phyloP scores from a whole-genome alignment of 2,888 invertebrate genomes.

The Loripinus fragilis region DNA sequence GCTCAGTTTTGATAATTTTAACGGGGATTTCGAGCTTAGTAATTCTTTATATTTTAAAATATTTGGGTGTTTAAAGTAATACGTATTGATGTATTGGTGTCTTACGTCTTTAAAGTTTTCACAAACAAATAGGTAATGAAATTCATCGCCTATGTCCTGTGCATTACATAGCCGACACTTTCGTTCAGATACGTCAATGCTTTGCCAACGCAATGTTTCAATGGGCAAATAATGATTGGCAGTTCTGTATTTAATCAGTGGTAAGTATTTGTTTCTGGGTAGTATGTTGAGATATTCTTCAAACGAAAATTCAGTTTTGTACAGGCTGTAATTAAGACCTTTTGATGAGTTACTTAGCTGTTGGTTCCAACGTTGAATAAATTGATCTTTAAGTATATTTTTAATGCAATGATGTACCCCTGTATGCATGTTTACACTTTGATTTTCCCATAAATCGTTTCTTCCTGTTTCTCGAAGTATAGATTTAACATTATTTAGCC shows the following conservation, averaged over 20 bases:
- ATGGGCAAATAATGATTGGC: constrained; percentile 27
- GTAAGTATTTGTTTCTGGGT: not conserved
- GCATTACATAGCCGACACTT: constrained; percentile 23
- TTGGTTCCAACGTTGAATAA: not conserved
- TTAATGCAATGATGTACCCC: not conserved
- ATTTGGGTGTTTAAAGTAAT: too few species aligned
- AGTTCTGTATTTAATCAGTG: constrained; percentile 17
- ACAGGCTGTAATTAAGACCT: not conserved
- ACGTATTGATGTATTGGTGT: too few species aligned
- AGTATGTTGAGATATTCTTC: not conserved
- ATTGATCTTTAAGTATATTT: not conserved
- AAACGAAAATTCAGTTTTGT: not conserved
- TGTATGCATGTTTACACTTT: too few species aligned
- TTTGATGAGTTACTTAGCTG: not conserved
- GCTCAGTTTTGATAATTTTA: too few species aligned
- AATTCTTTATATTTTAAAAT: too few species aligned
- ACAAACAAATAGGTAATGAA: constrained; percentile 30
- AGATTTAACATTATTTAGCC: not conserved
- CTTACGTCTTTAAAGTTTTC: constrained; percentile 1
- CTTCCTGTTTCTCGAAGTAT: not conserved
- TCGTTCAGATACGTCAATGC: constrained; percentile 22
- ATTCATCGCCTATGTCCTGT: constrained; percentile 19
- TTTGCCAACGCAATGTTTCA: constrained; percentile 21
- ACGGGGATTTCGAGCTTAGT: too few species aligned
- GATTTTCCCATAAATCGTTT: not conserved